A percentile compares a stretch with the other conserved stretches of the same genome.
Evolutionary conservation across 1,140 invertebrate species (phyloP).

Genomic region (Sitophilus oryzae): DNA sequence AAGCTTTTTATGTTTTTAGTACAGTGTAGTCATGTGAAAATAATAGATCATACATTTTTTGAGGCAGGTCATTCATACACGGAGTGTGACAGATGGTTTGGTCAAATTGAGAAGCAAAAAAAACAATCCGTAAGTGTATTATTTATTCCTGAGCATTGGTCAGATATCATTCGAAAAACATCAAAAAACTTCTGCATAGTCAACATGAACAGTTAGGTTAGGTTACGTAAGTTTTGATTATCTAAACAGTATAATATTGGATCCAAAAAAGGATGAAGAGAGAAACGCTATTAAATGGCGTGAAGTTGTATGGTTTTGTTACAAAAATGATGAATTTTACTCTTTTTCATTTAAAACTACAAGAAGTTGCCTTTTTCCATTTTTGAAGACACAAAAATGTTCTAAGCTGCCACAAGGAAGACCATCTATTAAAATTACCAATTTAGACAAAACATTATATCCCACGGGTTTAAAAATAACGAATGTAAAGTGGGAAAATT

Average conservation of each 20-base stretch:
- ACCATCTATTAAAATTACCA: too few species aligned
- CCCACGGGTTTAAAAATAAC: too few species aligned
- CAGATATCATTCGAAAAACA: background rate
- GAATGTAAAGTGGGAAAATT: too few species aligned
- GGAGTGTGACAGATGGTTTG: constrained; percentile 11
- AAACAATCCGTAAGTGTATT: background rate
- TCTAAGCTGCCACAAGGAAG: too few species aligned
- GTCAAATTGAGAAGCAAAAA: constrained; percentile 1
- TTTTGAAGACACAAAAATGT: too few species aligned
- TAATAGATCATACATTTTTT: constrained; percentile 13
- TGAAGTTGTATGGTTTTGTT: background rate
- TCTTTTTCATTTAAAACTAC: too few species aligned
- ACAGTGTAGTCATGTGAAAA: background rate
- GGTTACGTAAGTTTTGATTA: too few species aligned
- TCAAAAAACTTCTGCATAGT: background rate
- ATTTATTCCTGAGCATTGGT: background rate
- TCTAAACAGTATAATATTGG: too few species aligned
- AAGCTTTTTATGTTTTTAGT: constrained; percentile 13
- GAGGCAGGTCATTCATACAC: constrained; percentile 8
- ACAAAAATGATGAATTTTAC: constrained; percentile 1
- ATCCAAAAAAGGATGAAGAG: background rate
- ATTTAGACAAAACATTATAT: too few species aligned
- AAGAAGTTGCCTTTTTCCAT: too few species aligned
- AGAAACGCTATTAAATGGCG: background rate
- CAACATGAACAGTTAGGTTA: background rate